Evolutionary conservation across 2,113 vertebrate genomes (phyloP), one percentile per base, ranked within the genome.

Genomic region (Dendropsophus ebraccatus): DNA sequence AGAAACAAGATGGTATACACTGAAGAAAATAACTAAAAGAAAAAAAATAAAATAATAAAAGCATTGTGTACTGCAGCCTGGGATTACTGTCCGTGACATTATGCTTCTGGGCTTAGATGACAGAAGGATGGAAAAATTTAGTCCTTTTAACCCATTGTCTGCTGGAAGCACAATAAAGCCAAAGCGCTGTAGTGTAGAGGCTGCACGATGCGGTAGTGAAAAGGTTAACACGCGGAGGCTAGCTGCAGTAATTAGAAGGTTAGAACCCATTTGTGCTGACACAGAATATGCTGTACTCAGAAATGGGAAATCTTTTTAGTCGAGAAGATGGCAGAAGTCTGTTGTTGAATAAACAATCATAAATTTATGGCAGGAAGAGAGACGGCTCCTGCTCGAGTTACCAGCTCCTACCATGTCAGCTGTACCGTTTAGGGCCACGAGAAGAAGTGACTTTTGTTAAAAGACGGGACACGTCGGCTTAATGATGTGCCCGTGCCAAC

Each of bases 321-420:
- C 83, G 70, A 49, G 4, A 19, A 80, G 85, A 79, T 86, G 85
- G 88, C 84, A 45, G 84, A 87, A 75, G 54, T 88, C 88, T 82
- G 69, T 87, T 82, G 76, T 84, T 88, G 88, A 86, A 88, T 88
- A 90, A 91, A 90, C 89, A 87, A 81, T 76, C 88, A 79, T 90
- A 89, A 88, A 90, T 91, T 88, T 87, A 74, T 25, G 41, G 83
- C 85, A 76, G 83, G 86, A 67, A 84, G 88, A 89, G 84, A 54
- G 88, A 83, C 88, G 80, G 85, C 85, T 10, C 49, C 69, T 35
- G 32, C 88, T 90, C 87, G 52, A 54, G 83, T 91, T 83, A 88
- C 89, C 87, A 88, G 78, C 87, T 60, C 87, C 88, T 88, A 84
- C 85, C 81, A 77, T 79, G 87, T 86, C 87, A 85, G 89, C 87